Base-by-base conservation (phyloP, 1,140 invertebrate genomes). In the Aplysia californica region DNA sequence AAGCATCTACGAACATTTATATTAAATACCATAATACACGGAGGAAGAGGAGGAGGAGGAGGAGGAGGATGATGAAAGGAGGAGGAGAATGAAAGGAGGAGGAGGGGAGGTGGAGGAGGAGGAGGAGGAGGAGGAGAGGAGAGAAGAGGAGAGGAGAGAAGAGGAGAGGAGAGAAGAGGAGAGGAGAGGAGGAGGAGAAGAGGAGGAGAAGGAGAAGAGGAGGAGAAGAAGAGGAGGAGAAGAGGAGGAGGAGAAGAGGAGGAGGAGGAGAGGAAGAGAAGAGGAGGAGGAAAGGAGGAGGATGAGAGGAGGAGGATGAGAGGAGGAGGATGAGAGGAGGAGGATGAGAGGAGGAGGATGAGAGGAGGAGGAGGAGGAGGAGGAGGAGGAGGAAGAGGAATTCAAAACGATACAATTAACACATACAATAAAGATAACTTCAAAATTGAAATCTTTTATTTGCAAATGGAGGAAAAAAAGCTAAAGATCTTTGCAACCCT, bases 131-230 rank as follows among this genome's bases (percentile, higher is more conserved):
- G 64, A 66, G 35, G 64, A 66, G 35, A 66, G 33, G 38, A 26
- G 38, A 35, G 38, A 35, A 66, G 33, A 26, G 26, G 38, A 23
- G 38, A 23, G 38, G 64, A 66, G 33, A 66, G 64, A 35, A 10
- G 38, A 35, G 35, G 26, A 66, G 64, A 66, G 10, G 38, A 35
- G 38, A 18, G 26, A 38, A 44, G 31, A 55, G 67, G 44, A 20
- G 56, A 31, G 55, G 38, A 75, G 59, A 75, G 23, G 68, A 39
- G 39, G 35, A 78, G 56, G 68, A n/a, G 58, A 21, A 69, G 58
- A 74, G 68, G 41, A 26, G 33, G 36, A 35, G 33, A 35, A 33
- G 35, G 23, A 50, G 33, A 58, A 44, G 29, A 26, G 23, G 23
- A 35, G 21, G 23, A 26, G 23, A 35, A 26, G 10, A 35, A 23